Evolutionary conservation across 2,797 vertebrate genomes (phyloP), one percentile per base, ranked within the genome.

Genomic region (Atherinosoma microstoma): DNA sequence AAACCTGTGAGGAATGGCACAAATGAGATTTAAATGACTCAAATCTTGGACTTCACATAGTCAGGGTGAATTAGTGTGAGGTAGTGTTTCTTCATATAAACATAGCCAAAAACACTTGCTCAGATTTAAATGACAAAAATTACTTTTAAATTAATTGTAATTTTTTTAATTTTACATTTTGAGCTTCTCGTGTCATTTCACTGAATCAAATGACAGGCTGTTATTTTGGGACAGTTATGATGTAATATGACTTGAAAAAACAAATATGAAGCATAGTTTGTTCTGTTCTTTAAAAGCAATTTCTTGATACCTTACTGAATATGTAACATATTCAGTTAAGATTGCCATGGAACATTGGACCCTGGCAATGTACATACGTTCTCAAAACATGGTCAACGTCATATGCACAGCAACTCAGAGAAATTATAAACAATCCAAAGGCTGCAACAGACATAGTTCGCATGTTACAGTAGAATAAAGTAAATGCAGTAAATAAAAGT

Each of bases 21-120:
- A 57, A 73, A 78, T 0, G 3, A 51, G 22, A 74, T 75, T 70
- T 64, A 82, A 74, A 82, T 74, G 6, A 66, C 5, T 61, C 36
- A 60, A 47, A 60, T 53, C 9, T 64, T 60, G 18, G 64, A 16
- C 24, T 73, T 71, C 45, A 68, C 6, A 64, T 30, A 58, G 18
- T 71, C 58, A 47, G 22, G 30, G 12, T 36, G 38, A 78, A 77
- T 73, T 54, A 47, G 38, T 38, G 40, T 67, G 72, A 66, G 5
- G 2, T 49, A 38, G 49, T 45, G 30, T 70, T 67, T 57, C 27
- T 58, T 27, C 29, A 12, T 35, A 18, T 70, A 60, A 73, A 73
- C 18, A 64, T 32, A 32, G 30, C n/a, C n/a, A 1, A 36, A 51
- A 70, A 32, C 15, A 60, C 7, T 3, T 0, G 15, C 36, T 70